Percentiles rank a stretch among this genome's conserved stretches.
Evolutionary conservation across 2,888 invertebrate genomes (phyloP).

Genomic region (Nycteola revayana): DNA sequence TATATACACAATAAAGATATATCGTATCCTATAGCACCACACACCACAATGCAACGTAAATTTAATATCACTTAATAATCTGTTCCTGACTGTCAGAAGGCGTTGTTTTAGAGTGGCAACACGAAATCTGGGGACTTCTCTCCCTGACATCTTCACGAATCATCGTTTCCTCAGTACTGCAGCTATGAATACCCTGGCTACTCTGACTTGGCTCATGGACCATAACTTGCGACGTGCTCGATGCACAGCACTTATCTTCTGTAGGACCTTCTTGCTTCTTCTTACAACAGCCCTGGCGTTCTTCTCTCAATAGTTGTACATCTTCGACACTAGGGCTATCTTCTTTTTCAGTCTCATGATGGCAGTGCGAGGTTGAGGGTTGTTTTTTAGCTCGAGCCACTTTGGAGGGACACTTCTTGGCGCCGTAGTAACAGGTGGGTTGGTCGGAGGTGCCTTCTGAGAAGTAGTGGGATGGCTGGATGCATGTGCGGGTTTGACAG

Average conservation of each 20-base stretch:
- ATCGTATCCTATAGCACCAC: constrained; percentile 9
- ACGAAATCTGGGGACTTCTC: constrained; percentile 63
- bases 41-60: constrained; percentile 16
- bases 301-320: constrained; percentile 52
- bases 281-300: constrained; percentile 59
- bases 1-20: too few relatives aligned
- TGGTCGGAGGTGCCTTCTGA: constrained; percentile 40
- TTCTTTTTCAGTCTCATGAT: constrained; percentile 56
- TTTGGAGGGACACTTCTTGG: constrained; percentile 65
- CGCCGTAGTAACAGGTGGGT: constrained; percentile 64
- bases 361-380: constrained; percentile 34
- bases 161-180: constrained; percentile 30
- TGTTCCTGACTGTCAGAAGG: constrained; percentile 68
- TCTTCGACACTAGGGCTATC: constrained; percentile 65
- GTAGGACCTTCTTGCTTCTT: constrained; percentile 54
- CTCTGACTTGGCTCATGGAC: constrained; percentile 32
- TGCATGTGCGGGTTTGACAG: constrained; percentile 69
- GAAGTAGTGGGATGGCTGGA: constrained; percentile 73
- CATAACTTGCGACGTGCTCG: constrained; percentile 20
- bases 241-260: constrained; percentile 43
- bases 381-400: constrained; percentile 57
- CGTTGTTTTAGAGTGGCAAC: constrained; percentile 52
- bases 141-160: constrained; percentile 44
- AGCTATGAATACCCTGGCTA: constrained; percentile 31
- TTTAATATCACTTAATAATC: constrained; percentile 45